Conservation (phyloP, 2,113 vertebrate species). For the Embiotoca jacksoni region DNA sequence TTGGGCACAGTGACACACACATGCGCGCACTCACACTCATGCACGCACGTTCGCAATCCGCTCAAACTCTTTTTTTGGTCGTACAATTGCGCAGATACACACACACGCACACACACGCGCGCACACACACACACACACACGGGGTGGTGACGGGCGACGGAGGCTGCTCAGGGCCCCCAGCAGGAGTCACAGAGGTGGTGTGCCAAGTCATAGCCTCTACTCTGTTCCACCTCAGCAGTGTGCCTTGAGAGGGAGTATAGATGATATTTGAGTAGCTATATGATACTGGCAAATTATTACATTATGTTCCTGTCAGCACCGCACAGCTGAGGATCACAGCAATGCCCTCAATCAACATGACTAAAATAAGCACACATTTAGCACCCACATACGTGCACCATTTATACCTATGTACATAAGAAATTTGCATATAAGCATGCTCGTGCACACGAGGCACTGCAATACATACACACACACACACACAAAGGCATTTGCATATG, state of each 20-base stretch:
- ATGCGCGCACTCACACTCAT: not conserved
- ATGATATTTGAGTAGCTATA: slow-evolving; percentile 46
- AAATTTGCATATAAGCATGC: not conserved
- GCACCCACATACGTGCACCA: not conserved
- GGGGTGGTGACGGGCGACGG: slow-evolving; percentile 28
- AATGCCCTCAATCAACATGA: slow-evolving; percentile 33
- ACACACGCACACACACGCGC: slow-evolving; percentile 17
- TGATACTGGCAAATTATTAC: slow-evolving; percentile 44
- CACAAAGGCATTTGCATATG: not conserved
- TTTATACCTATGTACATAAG: not conserved
- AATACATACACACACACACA: not conserved
- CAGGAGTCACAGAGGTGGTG: slow-evolving; percentile 55
- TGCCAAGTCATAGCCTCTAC: slow-evolving; percentile 59
- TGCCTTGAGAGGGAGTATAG: slow-evolving; percentile 46
- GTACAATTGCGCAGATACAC: slow-evolving; percentile 1
- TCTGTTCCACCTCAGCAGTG: slow-evolving; percentile 51
- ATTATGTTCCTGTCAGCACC: slow-evolving; percentile 37
- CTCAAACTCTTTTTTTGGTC: slow-evolving; percentile 19
- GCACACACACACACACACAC: not conserved
- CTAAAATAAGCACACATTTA: slow-evolving; percentile 8
- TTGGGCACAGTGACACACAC: slow-evolving; percentile 51
- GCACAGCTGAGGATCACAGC: slow-evolving; percentile 29
- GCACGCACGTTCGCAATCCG: not conserved
- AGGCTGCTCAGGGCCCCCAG: slow-evolving; percentile 54
- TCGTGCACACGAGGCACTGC: not conserved